These are phyloP conservation scores for Scrobipalpa atriplicella DNA, from an alignment of 2,888 invertebrate genomes.

Conservation along the genomic window DNA sequence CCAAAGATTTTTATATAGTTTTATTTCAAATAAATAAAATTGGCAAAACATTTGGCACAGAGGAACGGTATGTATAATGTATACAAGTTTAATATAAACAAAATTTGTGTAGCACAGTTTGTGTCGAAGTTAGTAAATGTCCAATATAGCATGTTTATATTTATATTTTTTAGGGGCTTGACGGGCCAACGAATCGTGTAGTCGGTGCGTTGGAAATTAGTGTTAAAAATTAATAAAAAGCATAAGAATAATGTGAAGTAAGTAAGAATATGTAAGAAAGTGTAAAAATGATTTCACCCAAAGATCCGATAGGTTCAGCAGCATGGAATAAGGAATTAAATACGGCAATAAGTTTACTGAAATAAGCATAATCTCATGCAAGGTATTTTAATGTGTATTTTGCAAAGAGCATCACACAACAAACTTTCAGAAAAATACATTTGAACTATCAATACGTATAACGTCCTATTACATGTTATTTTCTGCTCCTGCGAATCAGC, in stretches of 20 bases:
- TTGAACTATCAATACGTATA: too few species aligned
- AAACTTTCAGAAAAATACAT: too few species aligned
- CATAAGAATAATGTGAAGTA: conserved; percentile 49
- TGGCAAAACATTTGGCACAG: conserved; percentile 53
- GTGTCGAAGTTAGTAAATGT: conserved; percentile 46
- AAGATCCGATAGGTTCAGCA: conserved; percentile 76
- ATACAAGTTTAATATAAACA: conserved; percentile 44
- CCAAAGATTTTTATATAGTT: conserved; percentile 42
- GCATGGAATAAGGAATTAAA: conserved; percentile 70
- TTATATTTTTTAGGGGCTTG: conserved; percentile 81
- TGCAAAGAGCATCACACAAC: neutral
- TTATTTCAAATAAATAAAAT: conserved; percentile 48
- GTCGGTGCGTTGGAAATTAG: conserved; percentile 60
- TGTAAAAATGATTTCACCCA: conserved; percentile 55
- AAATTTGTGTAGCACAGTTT: conserved; percentile 59
- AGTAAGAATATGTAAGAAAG: conserved; percentile 22
- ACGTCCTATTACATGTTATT: too few species aligned
- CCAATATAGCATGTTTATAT: conserved; percentile 78
- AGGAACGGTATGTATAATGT: conserved; percentile 40
- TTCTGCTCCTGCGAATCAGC: too few species aligned
- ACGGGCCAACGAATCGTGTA: conserved; percentile 72
- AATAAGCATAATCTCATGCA: neutral
- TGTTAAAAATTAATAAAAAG: conserved; percentile 46
- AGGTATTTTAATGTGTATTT: neutral
- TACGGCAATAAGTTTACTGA: conserved; percentile 72